A percentile compares a stretch with the other conserved stretches of the same genome.
phyloP scores from a whole-genome alignment of 2,888 invertebrate species.

The Campopleginae sp. region DNA sequence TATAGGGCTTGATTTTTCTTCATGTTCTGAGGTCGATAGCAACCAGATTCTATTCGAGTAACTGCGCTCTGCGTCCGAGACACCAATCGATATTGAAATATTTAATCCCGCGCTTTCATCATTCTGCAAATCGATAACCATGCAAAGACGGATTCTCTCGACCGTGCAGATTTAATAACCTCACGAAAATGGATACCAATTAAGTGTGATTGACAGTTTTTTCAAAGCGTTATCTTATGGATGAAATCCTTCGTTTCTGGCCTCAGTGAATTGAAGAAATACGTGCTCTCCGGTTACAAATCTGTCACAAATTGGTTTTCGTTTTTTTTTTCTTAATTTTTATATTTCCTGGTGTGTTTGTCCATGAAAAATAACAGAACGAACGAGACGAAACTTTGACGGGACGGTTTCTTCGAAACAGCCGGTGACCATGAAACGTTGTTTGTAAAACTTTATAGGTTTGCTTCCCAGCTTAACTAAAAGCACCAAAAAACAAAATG shows the following conservation, averaged over 20 bases:
- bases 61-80: constrained; percentile 27
- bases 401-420: no score
- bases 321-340: no score
- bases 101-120: constrained; percentile 51
- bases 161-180: constrained; percentile 22
- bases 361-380: no score
- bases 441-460: no score
- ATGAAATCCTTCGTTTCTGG: neutral
- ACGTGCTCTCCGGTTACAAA: no score
- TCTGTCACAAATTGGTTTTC: no score
- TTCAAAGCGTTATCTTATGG: neutral
- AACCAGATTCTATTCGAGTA: constrained; percentile 59
- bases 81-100: constrained; percentile 61
- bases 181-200: neutral
- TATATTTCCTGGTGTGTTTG: no score
- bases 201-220: neutral
- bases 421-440: no score
- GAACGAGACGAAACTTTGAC: no score
- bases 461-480: no score
- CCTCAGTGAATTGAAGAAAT: neutral
- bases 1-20: neutral
- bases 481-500: no score
- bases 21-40: constrained; percentile 37
- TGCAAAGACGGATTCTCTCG: constrained; percentile 34
- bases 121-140: constrained; percentile 51